A percentile compares a stretch with the other conserved stretches of the same genome.
Evolutionary conservation across 2,888 invertebrate genomes (phyloP).

Genomic region (Pedicia rivosa): DNA sequence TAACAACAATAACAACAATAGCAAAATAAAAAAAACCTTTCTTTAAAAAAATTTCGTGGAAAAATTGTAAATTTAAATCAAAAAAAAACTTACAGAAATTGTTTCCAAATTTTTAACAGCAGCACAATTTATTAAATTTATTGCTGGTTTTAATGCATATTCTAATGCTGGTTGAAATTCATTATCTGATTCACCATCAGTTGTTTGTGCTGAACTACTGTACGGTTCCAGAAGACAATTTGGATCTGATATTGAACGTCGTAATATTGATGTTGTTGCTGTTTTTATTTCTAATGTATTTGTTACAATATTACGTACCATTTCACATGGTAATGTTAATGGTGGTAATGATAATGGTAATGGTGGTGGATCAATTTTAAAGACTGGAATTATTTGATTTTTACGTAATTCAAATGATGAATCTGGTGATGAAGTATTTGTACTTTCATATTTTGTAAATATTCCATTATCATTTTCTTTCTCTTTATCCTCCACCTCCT

Average conservation of each 20-base stretch:
- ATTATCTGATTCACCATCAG: conserved; percentile 1
- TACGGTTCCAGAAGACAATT: conserved; percentile 12
- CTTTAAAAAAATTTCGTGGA: too few relatives aligned
- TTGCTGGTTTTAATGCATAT: not conserved
- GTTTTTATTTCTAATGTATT: conserved; percentile 25
- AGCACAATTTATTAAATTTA: conserved; percentile 3
- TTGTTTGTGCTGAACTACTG: not conserved
- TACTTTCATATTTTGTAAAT: conserved; percentile 16
- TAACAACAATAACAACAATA: too few relatives aligned
- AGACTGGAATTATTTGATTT: conserved; percentile 25
- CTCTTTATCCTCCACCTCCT: too few relatives aligned
- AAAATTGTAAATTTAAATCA: not conserved
- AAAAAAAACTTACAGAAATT: conserved; percentile 23
- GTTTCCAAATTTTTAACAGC: conserved; percentile 18
- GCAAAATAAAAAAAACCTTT: too few relatives aligned
- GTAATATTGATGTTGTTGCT: conserved; percentile 24
- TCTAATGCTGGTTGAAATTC: not conserved
- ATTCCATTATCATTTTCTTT: conserved; percentile 26
- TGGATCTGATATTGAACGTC: conserved; percentile 27
- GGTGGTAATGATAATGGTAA: conserved; percentile 14
- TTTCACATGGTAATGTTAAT: conserved; percentile 19
- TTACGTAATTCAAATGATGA: conserved; percentile 27
- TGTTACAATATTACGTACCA: conserved; percentile 20
- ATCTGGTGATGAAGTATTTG: conserved; percentile 21
- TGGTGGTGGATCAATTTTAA: conserved; percentile 25